Base-by-base conservation (phyloP, 2,797 vertebrate species). In the Heteromormyrus szaboi region DNA sequence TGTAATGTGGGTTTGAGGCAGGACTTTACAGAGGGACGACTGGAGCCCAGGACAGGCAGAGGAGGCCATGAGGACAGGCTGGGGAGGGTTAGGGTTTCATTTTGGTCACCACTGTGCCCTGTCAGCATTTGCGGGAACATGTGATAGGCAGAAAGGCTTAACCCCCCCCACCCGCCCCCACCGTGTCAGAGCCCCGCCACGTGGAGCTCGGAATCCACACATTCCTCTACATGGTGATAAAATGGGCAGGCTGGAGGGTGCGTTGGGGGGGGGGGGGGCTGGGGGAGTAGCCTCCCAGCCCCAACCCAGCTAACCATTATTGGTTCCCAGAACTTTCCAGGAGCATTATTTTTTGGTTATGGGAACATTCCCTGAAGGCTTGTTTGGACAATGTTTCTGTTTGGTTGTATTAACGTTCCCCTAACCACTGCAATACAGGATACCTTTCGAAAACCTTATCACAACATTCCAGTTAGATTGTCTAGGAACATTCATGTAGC, bases 201-300 rank as follows among this genome's bases (percentile, higher is more conserved):
- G 94, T 95, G 95, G 92, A 93, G 93, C 93, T 8, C 88, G 87
- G 91, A 95, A 93, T 93, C 93, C 93, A 91, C 3, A 93, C 94
- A 96, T 96, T 96, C 95, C 95, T 95, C 93, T 90, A 88, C 92
- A 93, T 93, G 95, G 94, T 95, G 95, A 95, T 95, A 94, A 94
- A 94, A 88, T 90, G 93, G 91, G 88, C 48, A 65, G 89, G 92
- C 92, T 93, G 92, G 92, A 56, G 94, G 93, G 56, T 62, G 56
- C 5, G 17, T 59, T 89, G 90, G 7, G n/a, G 19, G n/a, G 17
- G n/a, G 17, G 93, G 89, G 41, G 0, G 37, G 37, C 37, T 41
- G 33, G 46, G 48, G 11, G 9, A 14, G n/a, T 22, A 14, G n/a
- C 41, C 81, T 12, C 84, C 53, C 72, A 93, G 89, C 92, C 90